Evolutionary conservation across 2,797 vertebrate species (phyloP), one percentile per base, ranked within the genome.

Genomic region (Pygocentrus nattereri): DNA sequence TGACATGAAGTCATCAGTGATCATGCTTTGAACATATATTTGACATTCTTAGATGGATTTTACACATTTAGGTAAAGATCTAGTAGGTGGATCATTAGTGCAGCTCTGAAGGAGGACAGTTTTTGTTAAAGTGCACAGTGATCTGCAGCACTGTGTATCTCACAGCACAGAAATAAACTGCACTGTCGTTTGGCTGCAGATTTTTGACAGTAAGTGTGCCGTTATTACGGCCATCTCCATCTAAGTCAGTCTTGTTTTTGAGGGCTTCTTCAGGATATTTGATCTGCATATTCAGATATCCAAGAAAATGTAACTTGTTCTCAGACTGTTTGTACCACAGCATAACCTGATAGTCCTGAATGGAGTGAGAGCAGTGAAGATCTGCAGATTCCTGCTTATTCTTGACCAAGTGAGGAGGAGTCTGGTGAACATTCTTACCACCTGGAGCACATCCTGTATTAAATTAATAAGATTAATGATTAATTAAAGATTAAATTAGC

Each of bases 121-220:
- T 83, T 79, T 69, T 79, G 76, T 79, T 25, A 23, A 25, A 50
- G 23, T 18, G n/a, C 11, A 31, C n/a, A 54, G 34, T 3, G 0
- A 10, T n/a, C 16, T 84, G 64, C 12, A 64, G 5, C 78, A 64
- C 41, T 62, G 41, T 81, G 78, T 41, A 12, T 21, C 41, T 74
- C 34, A 19, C 59, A 23, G 47, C 49, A 69, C 78, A 81, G 70
- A 68, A 78, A 80, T 81, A 83, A 18, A 69, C 69, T 50, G 49
- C 62, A 21, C 30, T 76, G 54, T 74, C 62, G 67, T 18, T 11
- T 68, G 34, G 7, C 34, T 49, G 15, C 21, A 91, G 72, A 58
- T 10, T 56, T 38, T 41, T 73, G 12, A 82, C 41, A 12, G 21
- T 78, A 12, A 82, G 38, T 31, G 19, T 12, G 1, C 68, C 54